Percentiles rank a stretch among this genome's conserved stretches.
Evolutionary conservation across 2,113 vertebrate genomes (phyloP).

Genomic region (Galemys pyrenaicus): DNA sequence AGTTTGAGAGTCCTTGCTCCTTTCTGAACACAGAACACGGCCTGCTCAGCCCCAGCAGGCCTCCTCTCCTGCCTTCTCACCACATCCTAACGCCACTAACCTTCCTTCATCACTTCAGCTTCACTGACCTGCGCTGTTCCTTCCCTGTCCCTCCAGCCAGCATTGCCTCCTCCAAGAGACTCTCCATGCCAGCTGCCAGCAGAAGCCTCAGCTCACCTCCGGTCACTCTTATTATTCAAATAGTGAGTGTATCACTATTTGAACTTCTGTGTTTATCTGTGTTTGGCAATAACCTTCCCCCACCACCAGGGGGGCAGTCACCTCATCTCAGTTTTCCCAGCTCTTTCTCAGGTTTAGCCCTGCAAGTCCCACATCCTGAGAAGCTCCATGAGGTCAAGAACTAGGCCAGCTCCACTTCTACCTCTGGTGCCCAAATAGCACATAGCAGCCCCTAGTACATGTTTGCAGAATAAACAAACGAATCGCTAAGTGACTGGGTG

Average conservation of each 20-base stretch:
- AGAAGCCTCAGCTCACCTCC: neutral
- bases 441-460: rapidly evolving
- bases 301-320: neutral
- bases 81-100: neutral
- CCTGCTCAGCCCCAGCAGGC: neutral
- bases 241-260: neutral
- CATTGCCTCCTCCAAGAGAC: neutral
- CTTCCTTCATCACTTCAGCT: neutral
- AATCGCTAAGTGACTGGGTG: neutral
- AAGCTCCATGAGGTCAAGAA: neutral
- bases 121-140: rapidly evolving
- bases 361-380: neutral
- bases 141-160: neutral
- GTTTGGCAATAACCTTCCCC: neutral
- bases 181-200: too few relatives aligned
- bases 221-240: rapidly evolving
- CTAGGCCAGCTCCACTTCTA: neutral
- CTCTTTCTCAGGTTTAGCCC: neutral
- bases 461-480: neutral
- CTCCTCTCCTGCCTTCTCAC: neutral
- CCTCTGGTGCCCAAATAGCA: neutral
- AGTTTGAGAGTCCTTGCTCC: rapidly evolving
- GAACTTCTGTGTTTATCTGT: neutral
- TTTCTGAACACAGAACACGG: neutral
- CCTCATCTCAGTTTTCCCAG: neutral